These are phyloP conservation scores for Eupithecia subfuscata DNA, from an alignment of 2,888 invertebrate species.

Conservation along the genomic window DNA sequence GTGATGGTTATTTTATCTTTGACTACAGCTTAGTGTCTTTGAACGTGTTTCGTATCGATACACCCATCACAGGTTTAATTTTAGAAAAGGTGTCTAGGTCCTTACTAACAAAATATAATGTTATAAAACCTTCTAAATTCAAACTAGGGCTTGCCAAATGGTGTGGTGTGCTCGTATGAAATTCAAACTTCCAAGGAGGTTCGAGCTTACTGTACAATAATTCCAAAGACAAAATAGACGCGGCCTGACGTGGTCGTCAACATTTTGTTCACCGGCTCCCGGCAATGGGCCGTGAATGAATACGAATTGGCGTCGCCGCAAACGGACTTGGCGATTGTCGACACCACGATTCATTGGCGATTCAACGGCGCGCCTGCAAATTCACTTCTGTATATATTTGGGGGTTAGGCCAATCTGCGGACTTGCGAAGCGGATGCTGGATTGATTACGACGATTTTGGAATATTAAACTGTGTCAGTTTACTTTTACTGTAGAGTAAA, in stretches of 20 bases:
- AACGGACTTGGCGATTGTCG: slow-evolving; percentile 78
- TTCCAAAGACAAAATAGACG: slow-evolving; percentile 29
- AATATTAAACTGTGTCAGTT: slow-evolving; percentile 19
- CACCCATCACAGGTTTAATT: background rate
- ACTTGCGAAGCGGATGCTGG: slow-evolving; percentile 38
- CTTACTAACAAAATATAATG: background rate
- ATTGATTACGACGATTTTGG: slow-evolving; percentile 34
- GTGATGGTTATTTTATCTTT: background rate
- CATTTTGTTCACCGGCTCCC: slow-evolving; percentile 54
- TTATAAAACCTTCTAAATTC: background rate
- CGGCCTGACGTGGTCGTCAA: slow-evolving; percentile 35
- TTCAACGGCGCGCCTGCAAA: slow-evolving; percentile 55
- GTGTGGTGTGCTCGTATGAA: background rate
- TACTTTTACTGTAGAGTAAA: background rate
- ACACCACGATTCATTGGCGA: slow-evolving; percentile 72
- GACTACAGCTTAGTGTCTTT: background rate
- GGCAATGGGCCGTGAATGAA: slow-evolving; percentile 59
- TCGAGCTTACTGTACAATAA: background rate
- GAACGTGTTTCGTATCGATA: background rate
- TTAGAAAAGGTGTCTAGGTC: background rate
- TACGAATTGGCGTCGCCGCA: slow-evolving; percentile 77
- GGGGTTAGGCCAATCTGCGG: slow-evolving; percentile 55
- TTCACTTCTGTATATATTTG: slow-evolving; percentile 64
- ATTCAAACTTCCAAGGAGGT: background rate
- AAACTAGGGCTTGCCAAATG: background rate